These are phyloP conservation scores for Acleris emargana DNA, from an alignment of 2,888 invertebrate species.

Conservation along the genomic window DNA sequence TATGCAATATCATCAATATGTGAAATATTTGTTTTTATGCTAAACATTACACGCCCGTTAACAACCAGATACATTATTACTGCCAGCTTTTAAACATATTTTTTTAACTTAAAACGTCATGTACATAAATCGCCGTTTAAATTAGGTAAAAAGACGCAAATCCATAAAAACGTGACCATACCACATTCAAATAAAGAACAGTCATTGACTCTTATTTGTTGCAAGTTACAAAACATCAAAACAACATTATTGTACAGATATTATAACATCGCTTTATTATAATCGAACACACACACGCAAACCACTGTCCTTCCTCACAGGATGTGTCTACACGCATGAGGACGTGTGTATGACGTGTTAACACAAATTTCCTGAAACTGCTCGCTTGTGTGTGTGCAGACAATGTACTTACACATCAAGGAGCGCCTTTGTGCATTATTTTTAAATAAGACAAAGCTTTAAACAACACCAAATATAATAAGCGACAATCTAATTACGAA, in stretches of 20 bases:
- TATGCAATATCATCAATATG: no score
- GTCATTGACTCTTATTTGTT: constrained; percentile 19
- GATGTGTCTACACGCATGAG: constrained; percentile 33
- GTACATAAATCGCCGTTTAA: no score
- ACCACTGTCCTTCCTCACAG: constrained; percentile 40
- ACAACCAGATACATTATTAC: no score
- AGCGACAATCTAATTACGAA: neutral
- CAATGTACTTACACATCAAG: constrained; percentile 23
- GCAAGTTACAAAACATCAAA: constrained; percentile 53
- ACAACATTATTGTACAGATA: constrained; percentile 38
- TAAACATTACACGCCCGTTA: no score
- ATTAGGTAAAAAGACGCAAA: neutral
- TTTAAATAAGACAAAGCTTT: neutral
- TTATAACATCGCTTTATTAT: constrained; percentile 40
- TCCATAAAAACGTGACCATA: neutral
- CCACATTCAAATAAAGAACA: constrained; percentile 17
- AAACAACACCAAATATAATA: neutral
- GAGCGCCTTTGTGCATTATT: constrained; percentile 14
- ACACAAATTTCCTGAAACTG: constrained; percentile 41
- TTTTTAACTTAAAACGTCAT: no score
- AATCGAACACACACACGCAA: constrained; percentile 44
- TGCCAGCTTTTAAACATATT: no score
- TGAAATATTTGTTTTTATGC: no score
- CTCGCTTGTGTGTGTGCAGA: constrained; percentile 35
- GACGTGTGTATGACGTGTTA: constrained; percentile 24